phyloP scores from a whole-genome alignment of 1,140 invertebrate genomes.

The Philopotamus ludificatus region DNA sequence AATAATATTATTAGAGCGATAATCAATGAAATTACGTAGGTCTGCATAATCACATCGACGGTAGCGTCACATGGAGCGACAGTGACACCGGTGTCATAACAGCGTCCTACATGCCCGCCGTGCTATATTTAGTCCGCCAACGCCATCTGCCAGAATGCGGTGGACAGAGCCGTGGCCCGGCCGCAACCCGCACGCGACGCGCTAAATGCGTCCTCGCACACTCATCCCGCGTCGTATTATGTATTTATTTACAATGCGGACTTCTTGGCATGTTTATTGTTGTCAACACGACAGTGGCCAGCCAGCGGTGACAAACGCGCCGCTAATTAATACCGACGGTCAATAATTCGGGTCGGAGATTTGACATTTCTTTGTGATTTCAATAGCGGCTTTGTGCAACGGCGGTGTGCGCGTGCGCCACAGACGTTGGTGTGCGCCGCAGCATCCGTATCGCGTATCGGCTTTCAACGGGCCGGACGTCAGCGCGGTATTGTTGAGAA shows the following conservation, averaged over 20 bases:
- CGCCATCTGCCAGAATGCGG: slow-evolving; percentile 31
- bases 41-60: not conserved
- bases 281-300: too few species aligned
- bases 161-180: slow-evolving; percentile 21
- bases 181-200: slow-evolving; percentile 1
- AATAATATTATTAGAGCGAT: too few species aligned
- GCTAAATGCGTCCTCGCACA: slow-evolving; percentile 6
- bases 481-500: too few species aligned
- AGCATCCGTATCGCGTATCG: too few species aligned
- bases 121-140: slow-evolving; percentile 34
- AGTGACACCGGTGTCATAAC: slow-evolving; percentile 11
- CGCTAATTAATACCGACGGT: too few species aligned
- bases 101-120: not conserved
- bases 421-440: too few species aligned
- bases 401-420: too few species aligned
- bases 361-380: too few species aligned
- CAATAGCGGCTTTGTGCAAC: too few species aligned
- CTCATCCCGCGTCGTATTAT: slow-evolving; percentile 10
- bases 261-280: not conserved
- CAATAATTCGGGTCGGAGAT: too few species aligned
- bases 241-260: slow-evolving; percentile 3
- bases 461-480: too few species aligned
- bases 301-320: not conserved
- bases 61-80: not conserved
- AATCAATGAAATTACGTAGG: too few species aligned